Evolutionary conservation across 1,140 invertebrate genomes (phyloP).

Genomic region (Papilio dardanus): DNA sequence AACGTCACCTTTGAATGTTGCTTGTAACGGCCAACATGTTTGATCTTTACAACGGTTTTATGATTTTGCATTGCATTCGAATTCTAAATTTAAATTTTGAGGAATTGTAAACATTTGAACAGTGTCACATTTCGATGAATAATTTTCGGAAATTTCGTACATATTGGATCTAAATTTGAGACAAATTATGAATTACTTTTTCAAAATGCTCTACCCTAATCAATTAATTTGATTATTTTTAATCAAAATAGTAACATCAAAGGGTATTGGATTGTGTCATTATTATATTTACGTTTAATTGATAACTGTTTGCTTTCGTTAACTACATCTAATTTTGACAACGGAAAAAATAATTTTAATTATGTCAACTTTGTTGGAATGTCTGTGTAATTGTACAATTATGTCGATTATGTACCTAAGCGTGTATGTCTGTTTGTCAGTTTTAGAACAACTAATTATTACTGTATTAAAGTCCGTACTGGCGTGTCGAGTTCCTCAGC

Average conservation of each 20-base stretch:
- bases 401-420: constrained; percentile 21
- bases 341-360: neutral
- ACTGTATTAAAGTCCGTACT: constrained; percentile 87
- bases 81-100: constrained; percentile 28
- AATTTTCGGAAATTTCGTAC: neutral
- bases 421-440: constrained; percentile 44
- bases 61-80: constrained; percentile 11
- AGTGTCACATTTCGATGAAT: constrained; percentile 23
- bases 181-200: no score
- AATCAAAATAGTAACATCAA: no score
- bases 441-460: constrained; percentile 78
- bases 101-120: constrained; percentile 5
- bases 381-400: constrained; percentile 21
- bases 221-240: no score
- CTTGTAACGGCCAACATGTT: constrained; percentile 30
- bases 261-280: no score
- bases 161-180: no score
- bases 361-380: neutral
- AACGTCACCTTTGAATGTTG: constrained; percentile 33
- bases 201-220: no score
- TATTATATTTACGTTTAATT: no score
- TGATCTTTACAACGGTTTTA: constrained; percentile 34
- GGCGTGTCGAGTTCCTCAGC: constrained; percentile 86
- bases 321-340: no score
- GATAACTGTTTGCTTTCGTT: no score